phyloP scores from a whole-genome alignment of 1,140 invertebrate genomes.

The Macrobrachium nipponense region DNA sequence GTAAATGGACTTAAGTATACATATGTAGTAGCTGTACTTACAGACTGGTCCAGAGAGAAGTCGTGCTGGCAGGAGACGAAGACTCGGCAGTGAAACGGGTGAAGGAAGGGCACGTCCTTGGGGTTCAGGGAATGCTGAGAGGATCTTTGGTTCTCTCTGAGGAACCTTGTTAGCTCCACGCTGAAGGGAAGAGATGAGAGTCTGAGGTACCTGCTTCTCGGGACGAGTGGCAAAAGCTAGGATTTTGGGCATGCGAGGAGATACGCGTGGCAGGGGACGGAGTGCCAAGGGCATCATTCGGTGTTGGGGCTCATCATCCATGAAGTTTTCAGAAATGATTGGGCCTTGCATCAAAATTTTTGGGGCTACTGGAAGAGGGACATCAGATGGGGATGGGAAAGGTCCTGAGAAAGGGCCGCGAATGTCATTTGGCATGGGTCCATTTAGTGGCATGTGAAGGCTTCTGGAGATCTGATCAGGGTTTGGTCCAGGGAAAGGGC shows the following conservation, averaged over 20 bases:
- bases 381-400: background rate
- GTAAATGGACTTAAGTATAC: too few relatives aligned
- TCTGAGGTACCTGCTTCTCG: background rate
- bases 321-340: background rate
- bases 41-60: constrained; percentile 1
- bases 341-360: constrained; percentile 2
- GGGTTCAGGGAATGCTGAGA: background rate
- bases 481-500: background rate
- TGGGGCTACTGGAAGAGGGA: background rate
- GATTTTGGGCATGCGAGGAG: constrained; percentile 22
- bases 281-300: constrained; percentile 35
- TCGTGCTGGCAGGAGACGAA: background rate
- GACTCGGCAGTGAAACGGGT: background rate
- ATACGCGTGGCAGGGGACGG: constrained; percentile 12
- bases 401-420: background rate
- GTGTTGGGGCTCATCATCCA: constrained; percentile 14
- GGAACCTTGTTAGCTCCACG: background rate
- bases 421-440: too few relatives aligned
- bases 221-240: background rate
- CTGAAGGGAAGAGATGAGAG: constrained; percentile 13
- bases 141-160: background rate
- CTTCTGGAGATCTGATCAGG: background rate
- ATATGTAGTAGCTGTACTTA: background rate
- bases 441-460: background rate
- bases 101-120: background rate